Conservation (phyloP, 2,113 vertebrate genomes). For the Enhydra lutris region DNA sequence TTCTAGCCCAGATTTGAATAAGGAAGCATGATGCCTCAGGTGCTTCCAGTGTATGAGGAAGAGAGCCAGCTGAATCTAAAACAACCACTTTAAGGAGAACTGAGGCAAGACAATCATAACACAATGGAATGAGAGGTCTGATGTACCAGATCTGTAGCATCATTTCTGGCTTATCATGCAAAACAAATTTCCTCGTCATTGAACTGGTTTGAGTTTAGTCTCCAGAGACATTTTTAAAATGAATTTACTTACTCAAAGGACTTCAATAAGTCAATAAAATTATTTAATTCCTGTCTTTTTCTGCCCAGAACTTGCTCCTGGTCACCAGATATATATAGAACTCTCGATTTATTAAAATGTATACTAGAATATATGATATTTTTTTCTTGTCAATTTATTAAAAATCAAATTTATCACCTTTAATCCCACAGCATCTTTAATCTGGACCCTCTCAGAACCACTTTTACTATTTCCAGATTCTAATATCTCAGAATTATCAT, state of each 20-base stretch:
- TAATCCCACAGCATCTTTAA: background rate
- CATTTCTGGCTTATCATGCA: background rate
- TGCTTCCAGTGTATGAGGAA: background rate
- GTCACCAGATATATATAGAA: background rate
- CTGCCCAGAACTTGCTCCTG: background rate
- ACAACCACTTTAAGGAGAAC: background rate
- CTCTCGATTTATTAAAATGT: background rate
- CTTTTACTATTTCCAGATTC: background rate
- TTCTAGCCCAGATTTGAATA: background rate
- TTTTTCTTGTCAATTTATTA: background rate
- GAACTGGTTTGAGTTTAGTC: background rate
- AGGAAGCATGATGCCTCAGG: background rate
- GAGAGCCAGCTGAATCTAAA: background rate
- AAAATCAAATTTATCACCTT: background rate
- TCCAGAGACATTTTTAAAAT: background rate
- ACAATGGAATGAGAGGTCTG: background rate
- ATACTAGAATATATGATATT: background rate
- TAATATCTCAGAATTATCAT: background rate
- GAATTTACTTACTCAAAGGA: background rate
- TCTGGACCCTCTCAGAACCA: background rate
- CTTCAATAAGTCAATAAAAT: background rate
- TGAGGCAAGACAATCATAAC: background rate
- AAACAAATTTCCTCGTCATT: background rate
- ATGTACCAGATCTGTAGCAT: accelerated
- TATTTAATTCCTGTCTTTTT: background rate